phyloP scores from a whole-genome alignment of 2,797 vertebrate species.

The Sorex maritimensis region DNA sequence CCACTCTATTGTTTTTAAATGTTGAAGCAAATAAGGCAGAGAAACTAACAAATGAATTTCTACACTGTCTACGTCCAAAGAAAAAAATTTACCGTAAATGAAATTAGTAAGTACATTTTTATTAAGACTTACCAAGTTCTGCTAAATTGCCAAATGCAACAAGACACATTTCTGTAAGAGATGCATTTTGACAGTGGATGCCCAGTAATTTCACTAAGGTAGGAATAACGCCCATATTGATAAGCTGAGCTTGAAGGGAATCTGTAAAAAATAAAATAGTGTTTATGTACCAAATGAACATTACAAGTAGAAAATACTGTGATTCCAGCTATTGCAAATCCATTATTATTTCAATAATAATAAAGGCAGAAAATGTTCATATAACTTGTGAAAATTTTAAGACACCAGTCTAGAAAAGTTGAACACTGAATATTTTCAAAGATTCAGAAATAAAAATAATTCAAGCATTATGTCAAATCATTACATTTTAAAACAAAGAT shows the following conservation, averaged over 20 bases:
- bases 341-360: slow-evolving; percentile 43
- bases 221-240: slow-evolving; percentile 99
- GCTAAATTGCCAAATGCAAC: slow-evolving; percentile 99
- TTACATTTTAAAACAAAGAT: neutral
- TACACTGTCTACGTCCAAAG: slow-evolving; percentile 24
- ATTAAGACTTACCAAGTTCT: slow-evolving; percentile 95
- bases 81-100: neutral
- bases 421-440: slow-evolving; percentile 57
- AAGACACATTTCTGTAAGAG: slow-evolving; percentile 99
- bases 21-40: neutral
- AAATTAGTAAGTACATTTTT: slow-evolving; percentile 38
- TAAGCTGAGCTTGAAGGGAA: slow-evolving; percentile 98
- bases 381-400: slow-evolving; percentile 43
- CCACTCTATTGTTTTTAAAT: slow-evolving; percentile 29
- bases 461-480: slow-evolving; percentile 40
- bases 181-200: slow-evolving; percentile 96
- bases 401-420: slow-evolving; percentile 58
- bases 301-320: slow-evolving; percentile 49
- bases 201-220: slow-evolving; percentile 98
- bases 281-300: slow-evolving; percentile 48
- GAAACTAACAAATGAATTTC: neutral
- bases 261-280: slow-evolving; percentile 90
- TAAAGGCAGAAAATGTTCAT: slow-evolving; percentile 47
- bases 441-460: slow-evolving; percentile 64
- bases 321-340: slow-evolving; percentile 43